Percentiles rank a stretch among this genome's conserved stretches.
Evolutionary conservation across 1,140 invertebrate genomes (phyloP).

Genomic region (Bombyx mori): ASM3026992v2 NC_085119.1:15523001-15523500

Average conservation of each 20-base stretch:
- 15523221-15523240: conserved; percentile 48
- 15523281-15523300: conserved; percentile 3
- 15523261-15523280: conserved; percentile 36
- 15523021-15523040: too few relatives aligned
- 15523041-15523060: too few relatives aligned
- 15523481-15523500: too few relatives aligned
- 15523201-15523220: conserved; percentile 50
- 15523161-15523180: conserved; percentile 39
- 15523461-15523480: too few relatives aligned
- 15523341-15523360: background rate
- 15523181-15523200: conserved; percentile 50
- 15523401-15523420: background rate
- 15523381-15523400: background rate
- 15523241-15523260: conserved; percentile 49
- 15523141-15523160: conserved; percentile 51
- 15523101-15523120: background rate
- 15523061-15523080: too few relatives aligned
- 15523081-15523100: too few relatives aligned
- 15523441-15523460: background rate
- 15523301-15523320: background rate
- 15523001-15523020: too few relatives aligned
- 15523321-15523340: background rate
- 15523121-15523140: conserved; percentile 23
- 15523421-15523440: background rate
- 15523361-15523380: background rate